Evolutionary conservation across 2,113 vertebrate species (phyloP), one percentile per base, ranked within the genome.

Genomic region (Gavia stellata): DNA sequence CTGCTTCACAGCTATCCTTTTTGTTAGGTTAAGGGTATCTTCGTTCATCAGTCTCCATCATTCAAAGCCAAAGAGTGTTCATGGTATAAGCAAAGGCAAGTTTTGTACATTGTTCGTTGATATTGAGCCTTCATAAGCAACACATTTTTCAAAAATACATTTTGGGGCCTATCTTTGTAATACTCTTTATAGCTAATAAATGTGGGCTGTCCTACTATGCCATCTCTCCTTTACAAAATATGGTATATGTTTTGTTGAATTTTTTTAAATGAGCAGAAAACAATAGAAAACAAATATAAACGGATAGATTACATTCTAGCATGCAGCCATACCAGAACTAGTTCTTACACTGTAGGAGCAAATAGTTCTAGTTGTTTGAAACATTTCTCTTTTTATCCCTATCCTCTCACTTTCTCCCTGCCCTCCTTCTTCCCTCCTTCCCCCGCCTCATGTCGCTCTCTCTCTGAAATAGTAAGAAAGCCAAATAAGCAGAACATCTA

Each of bases 391-490:
- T 86, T 89, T 6, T 68, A 14, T 68, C 4, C 12, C 6, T 6
- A 0, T 72, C 17, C 7, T 67, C 17, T 6, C 10, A 17, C 38
- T n/a, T 67, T 10, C 4, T 90, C 10, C 5, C 2, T 47, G 9
- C 36, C 12, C 10, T 78, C 33, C 24, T 61, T 65, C n/a, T 33
- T 72, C 38, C 7, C 4, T 66, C 12, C 8, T 13, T 9, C 15
- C 24, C 3, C 2, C 4, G 3, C 12, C 63, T 83, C 20, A 38
- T 0, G 0, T 77, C n/a, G n/a, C 13, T 14, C 38, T 19, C 24
- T 58, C 8, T 13, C 20, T 50, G 18, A 85, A 63, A 47, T 42
- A 71, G 12, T 74, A 59, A 66, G 70, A 91, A 92, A 49, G 20
- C 21, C 33, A 77, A 53, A 36, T 55, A 36, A 91, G 34, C 36